phyloP scores from a whole-genome alignment of 2,797 vertebrate genomes.

The Otolemur crassicaudatus region DNA sequence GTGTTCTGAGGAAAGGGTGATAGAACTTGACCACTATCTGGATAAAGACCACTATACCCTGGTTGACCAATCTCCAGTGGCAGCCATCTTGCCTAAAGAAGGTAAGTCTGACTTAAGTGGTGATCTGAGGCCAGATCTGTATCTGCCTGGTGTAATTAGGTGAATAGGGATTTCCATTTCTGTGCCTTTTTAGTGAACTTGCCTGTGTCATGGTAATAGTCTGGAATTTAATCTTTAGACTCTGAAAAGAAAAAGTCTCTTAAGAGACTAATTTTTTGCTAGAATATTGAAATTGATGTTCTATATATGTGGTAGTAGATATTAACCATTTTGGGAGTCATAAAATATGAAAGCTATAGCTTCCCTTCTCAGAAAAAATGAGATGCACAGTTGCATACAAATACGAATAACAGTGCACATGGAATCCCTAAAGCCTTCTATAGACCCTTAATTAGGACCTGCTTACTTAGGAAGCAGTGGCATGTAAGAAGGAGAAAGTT shows the following conservation, averaged over 20 bases:
- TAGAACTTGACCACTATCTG: slow-evolving; percentile 93
- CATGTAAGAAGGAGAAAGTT: neutral
- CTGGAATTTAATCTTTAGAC: neutral
- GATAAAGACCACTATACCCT: slow-evolving; percentile 91
- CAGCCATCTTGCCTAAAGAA: slow-evolving; percentile 93
- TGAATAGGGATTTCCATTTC: neutral
- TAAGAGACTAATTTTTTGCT: neutral
- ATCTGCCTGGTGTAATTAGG: neutral
- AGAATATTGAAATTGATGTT: neutral
- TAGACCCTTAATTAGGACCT: neutral
- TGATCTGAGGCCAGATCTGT: neutral
- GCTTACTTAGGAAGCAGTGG: neutral
- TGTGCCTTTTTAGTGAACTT: neutral
- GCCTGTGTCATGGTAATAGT: neutral
- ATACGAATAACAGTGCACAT: neutral
- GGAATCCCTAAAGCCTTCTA: neutral
- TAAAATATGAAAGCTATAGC: neutral
- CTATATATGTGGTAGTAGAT: neutral
- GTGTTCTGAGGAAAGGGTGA: slow-evolving; percentile 91
- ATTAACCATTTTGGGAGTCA: slow-evolving; percentile 38
- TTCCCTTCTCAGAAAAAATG: neutral
- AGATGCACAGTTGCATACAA: neutral
- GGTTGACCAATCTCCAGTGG: slow-evolving; percentile 93
- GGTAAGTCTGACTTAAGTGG: slow-evolving; percentile 85
- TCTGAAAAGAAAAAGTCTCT: neutral